Percentiles rank a stretch among this genome's conserved stretches.
phyloP scores from a whole-genome alignment of 2,113 vertebrate species.

The Lichenostomus cassidix region DNA sequence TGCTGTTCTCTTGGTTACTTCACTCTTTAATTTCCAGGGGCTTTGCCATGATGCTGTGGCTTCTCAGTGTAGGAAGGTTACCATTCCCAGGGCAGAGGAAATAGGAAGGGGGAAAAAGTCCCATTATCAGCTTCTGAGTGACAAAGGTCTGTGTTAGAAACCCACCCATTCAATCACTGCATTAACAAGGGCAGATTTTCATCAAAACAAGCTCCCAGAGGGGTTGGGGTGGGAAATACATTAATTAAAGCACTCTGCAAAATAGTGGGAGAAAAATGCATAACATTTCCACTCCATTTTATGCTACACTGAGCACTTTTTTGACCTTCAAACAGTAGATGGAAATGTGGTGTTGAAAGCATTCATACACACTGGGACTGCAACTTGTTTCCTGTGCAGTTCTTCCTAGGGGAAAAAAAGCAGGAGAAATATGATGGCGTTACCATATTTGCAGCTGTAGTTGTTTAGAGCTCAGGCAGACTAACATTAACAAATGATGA shows the following conservation, averaged over 20 bases:
- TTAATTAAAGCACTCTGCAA: conserved; percentile 58
- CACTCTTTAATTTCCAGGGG: not conserved
- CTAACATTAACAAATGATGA: conserved; percentile 77
- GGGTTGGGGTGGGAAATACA: conserved; percentile 6
- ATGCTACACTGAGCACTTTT: conserved; percentile 42
- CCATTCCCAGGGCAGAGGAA: not conserved
- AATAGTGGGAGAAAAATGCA: conserved; percentile 29
- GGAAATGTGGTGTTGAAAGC: conserved; percentile 1
- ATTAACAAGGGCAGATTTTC: conserved; percentile 19
- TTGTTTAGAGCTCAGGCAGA: conserved; percentile 65
- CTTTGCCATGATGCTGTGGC: not conserved
- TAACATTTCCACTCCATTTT: conserved; percentile 41
- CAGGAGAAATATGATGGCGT: conserved; percentile 42
- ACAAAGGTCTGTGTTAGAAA: not conserved
- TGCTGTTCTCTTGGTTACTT: not conserved
- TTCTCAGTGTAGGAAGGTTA: not conserved
- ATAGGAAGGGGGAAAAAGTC: not conserved
- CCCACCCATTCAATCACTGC: not conserved
- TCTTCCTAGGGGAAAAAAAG: not conserved
- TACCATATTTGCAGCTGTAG: conserved; percentile 55
- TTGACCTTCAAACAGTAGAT: conserved; percentile 31
- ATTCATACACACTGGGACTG: not conserved
- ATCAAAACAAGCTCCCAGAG: conserved; percentile 21
- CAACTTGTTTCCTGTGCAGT: conserved; percentile 13
- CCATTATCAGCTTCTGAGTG: not conserved